Percentiles rank a stretch among this genome's conserved stretches.
Evolutionary conservation across 2,888 invertebrate species (phyloP).

Genomic region (Colletes collaris): DNA sequence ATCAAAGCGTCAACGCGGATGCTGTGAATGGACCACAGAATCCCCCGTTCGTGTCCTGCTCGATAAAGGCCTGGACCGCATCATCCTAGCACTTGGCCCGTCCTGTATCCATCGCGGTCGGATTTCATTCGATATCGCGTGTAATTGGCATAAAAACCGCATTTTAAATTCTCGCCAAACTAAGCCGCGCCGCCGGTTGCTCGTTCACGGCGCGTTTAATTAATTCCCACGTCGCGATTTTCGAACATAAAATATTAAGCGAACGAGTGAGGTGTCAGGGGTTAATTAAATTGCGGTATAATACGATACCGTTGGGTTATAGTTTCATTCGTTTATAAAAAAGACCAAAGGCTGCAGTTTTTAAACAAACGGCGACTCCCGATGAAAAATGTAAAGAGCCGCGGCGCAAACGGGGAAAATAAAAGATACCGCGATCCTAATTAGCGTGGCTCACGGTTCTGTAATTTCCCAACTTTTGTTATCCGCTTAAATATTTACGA

Average conservation of each 20-base stretch:
- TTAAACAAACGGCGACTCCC: too few species aligned
- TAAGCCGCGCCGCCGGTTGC: constrained; percentile 4
- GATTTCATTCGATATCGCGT: constrained; percentile 41
- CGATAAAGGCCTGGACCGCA: constrained; percentile 62
- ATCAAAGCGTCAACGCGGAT: constrained; percentile 76
- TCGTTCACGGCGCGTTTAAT: constrained; percentile 39
- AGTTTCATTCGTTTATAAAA: constrained; percentile 45
- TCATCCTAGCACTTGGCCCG: constrained; percentile 49
- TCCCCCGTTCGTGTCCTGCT: constrained; percentile 61
- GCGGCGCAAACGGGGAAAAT: too few species aligned
- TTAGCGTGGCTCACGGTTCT: too few species aligned
- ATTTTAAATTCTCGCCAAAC: constrained; percentile 43
- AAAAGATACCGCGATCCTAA: too few species aligned
- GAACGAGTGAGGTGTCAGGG: constrained; percentile 44
- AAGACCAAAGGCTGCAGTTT: too few species aligned
- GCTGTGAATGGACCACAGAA: constrained; percentile 71
- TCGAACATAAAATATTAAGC: constrained; percentile 44
- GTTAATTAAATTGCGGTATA: constrained; percentile 53
- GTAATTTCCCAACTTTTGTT: too few species aligned
- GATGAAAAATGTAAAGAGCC: too few species aligned
- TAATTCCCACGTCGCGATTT: constrained; percentile 44
- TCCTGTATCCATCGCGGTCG: constrained; percentile 32
- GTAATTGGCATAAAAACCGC: constrained; percentile 54
- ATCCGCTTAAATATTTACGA: too few species aligned
- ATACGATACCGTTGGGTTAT: constrained; percentile 35